Evolutionary conservation across 2,888 invertebrate species (phyloP), one percentile per base, ranked within the genome.

Genomic region (Pseudococcus jackbeardsleyi): DNA sequence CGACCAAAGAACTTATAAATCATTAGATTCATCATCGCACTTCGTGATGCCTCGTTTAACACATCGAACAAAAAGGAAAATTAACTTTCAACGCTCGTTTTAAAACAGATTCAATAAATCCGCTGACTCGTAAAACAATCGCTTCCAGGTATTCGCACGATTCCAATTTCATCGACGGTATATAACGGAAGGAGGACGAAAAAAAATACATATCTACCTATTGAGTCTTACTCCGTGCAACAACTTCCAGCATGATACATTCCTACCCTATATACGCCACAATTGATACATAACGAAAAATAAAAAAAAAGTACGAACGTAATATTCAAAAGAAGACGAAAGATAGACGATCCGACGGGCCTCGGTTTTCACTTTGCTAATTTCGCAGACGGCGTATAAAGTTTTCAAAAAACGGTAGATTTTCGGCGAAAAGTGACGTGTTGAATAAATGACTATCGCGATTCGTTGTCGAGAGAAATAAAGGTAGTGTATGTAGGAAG

Each of bases 401-500:
- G 77, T 77, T 77, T 77, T 77, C 77, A 77, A 77, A 77, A 84
- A 50, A 84, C 50, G 9, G 50, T 84, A 84, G 46, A 84, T 50
- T 84, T 84, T 48, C 50, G 48, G 46, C 8, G 12, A 84, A 84
- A 50, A 84, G 48, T 50, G 84, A 84, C 84, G 50, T 50, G 84
- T 42, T 48, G 64, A 86, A 86, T 86, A 86, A 86, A 86, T 86
- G 64, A 86, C 86, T 86, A 39, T 64, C 59, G 42, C 64, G 86
- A 86, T 86, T 86, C 68, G 86, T 17, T 42, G 54, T 59, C 19
- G 33, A 39, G 39, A 77, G 33, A 86, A 86, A 64, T 86, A 86
- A 86, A 86, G 54, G 54, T 54, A 54, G n/a, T 26, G n/a, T 26
- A 50, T 59, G 85, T 39, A 85, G 33, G 54, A 54, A 86, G 64